Evolutionary conservation across 2,888 invertebrate species (phyloP).

Genomic region (Proisotoma minuta): DNA sequence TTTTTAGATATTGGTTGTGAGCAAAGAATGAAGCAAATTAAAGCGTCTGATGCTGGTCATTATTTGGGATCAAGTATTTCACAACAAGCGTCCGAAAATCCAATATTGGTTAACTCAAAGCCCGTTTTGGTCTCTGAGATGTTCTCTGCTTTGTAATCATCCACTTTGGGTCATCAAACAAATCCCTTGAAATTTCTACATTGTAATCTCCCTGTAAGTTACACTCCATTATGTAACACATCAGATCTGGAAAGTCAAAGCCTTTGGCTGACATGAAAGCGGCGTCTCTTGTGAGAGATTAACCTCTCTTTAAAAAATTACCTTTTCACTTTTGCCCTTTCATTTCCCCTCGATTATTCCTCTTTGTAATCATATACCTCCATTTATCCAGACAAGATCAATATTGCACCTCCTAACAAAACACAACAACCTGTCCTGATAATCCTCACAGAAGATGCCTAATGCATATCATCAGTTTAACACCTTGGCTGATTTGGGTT

Average conservation of each 20-base stretch:
- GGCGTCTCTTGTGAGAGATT: conserved; percentile 15
- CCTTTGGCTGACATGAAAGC: conserved; percentile 4
- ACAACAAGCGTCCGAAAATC: conserved; percentile 31
- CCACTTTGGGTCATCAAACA: conserved; percentile 30
- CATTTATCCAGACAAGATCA: neutral
- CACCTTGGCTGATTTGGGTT: too few species aligned
- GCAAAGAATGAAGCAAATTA: too few species aligned
- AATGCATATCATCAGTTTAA: too few species aligned
- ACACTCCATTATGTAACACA: neutral
- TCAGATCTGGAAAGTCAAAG: neutral
- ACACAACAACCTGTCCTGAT: too few species aligned
- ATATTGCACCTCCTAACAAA: neutral
- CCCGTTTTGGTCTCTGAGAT: neutral
- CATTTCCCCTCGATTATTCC: conserved; percentile 12
- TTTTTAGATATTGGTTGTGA: too few species aligned
- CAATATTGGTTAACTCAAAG: conserved; percentile 42
- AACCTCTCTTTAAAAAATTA: conserved; percentile 12
- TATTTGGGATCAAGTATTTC: conserved; percentile 6
- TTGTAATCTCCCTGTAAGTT: neutral
- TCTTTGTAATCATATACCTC: conserved; percentile 7
- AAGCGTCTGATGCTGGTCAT: too few species aligned
- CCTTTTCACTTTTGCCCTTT: conserved; percentile 13
- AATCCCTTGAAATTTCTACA: neutral
- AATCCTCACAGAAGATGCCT: too few species aligned
- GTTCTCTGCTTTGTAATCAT: conserved; percentile 32